These are phyloP conservation scores for Rotaria macrura DNA, from an alignment of 2,888 invertebrate genomes.

Conservation along the genomic window DNA sequence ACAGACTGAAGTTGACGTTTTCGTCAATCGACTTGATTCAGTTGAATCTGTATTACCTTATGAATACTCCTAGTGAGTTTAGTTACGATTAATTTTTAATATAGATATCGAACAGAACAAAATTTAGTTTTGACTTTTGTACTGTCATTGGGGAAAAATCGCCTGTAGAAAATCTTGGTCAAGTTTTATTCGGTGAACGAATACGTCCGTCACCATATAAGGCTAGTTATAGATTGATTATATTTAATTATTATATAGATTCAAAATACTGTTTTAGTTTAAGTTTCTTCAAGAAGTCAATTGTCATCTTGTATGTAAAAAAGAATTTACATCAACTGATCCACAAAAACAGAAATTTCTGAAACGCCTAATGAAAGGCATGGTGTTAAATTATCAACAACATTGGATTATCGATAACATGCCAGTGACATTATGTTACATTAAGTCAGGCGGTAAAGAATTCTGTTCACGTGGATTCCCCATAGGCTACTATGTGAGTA, in stretches of 20 bases:
- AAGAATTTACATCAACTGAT: slow-evolving; percentile 61
- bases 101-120: background rate
- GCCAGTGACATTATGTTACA: slow-evolving; percentile 95
- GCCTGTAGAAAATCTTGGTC: slow-evolving; percentile 82
- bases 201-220: slow-evolving; percentile 85
- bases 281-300: slow-evolving; percentile 31
- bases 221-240: slow-evolving; percentile 51
- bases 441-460: slow-evolving; percentile 41
- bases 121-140: slow-evolving; percentile 80
- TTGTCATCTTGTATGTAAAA: slow-evolving; percentile 51
- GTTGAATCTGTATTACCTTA: slow-evolving; percentile 93
- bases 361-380: slow-evolving; percentile 74
- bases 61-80: slow-evolving; percentile 74
- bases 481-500: slow-evolving; percentile 79
- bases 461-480: slow-evolving; percentile 92
- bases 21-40: slow-evolving; percentile 91
- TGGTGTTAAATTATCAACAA: slow-evolving; percentile 88
- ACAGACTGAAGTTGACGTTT: slow-evolving; percentile 75
- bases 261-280: background rate
- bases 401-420: slow-evolving; percentile 84
- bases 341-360: slow-evolving; percentile 61
- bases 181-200: slow-evolving; percentile 96
- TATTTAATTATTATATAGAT: background rate
- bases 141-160: slow-evolving; percentile 56
- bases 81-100: background rate